Percentiles rank a stretch among this genome's conserved stretches.
These are phyloP conservation scores for Anoplolepis gracilipes DNA, from an alignment of 1,140 invertebrate species.

Conservation along the genomic window DNA sequence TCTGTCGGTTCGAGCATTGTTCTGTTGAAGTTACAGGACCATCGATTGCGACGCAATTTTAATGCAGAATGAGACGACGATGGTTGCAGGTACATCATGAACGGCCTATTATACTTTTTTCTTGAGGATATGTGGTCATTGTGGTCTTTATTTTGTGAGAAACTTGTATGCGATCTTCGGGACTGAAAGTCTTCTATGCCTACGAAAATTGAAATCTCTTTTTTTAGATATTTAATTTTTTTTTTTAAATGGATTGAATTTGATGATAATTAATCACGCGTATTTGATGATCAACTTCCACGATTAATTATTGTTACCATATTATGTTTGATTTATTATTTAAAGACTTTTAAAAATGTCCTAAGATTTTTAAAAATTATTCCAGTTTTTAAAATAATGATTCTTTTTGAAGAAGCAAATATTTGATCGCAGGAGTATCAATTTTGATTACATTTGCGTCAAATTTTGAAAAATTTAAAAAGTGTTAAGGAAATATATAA, in stretches of 20 bases:
- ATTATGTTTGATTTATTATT: background rate
- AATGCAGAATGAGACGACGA: background rate
- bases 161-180: constrained; percentile 30
- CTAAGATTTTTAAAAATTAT: constrained; percentile 3
- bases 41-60: constrained; percentile 14
- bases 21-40: constrained; percentile 8
- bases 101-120: background rate
- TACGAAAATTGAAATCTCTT: background rate
- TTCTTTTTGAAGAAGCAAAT: background rate
- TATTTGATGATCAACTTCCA: background rate
- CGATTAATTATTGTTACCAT: constrained; percentile 2
- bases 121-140: background rate
- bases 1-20: background rate
- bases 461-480: background rate
- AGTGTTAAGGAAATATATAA: background rate
- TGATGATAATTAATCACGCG: background rate
- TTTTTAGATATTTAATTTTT: background rate
- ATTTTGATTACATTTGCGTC: background rate
- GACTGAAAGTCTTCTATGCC: background rate
- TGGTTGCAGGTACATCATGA: background rate
- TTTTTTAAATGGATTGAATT: background rate
- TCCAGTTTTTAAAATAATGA: background rate
- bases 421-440: background rate
- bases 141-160: background rate
- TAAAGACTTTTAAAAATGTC: background rate